Conservation (phyloP, 2,888 invertebrate species). For the Plagodis pulveraria region DNA sequence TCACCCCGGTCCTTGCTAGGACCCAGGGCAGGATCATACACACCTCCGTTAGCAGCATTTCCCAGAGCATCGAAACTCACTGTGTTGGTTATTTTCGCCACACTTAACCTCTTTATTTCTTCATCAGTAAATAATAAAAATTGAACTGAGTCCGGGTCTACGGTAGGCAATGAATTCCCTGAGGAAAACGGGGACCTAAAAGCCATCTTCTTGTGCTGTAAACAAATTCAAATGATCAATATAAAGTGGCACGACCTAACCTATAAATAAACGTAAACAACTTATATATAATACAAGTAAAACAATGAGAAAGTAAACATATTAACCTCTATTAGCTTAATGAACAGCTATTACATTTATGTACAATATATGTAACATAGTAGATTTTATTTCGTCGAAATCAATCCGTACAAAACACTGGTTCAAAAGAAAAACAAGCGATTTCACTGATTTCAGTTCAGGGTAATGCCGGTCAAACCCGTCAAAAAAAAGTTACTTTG, state of each 20-base stretch:
- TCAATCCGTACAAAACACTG: no score
- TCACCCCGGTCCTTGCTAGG: conserved; percentile 87
- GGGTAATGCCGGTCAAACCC: no score
- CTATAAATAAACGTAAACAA: conserved; percentile 1
- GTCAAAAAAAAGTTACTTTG: no score
- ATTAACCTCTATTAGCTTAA: no score
- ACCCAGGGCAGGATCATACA: conserved; percentile 94
- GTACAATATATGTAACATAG: no score
- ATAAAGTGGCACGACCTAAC: conserved; percentile 42
- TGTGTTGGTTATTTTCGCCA: conserved; percentile 91
- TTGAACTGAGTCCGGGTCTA: conserved; percentile 74
- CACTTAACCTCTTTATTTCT: conserved; percentile 92
- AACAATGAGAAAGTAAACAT: no score
- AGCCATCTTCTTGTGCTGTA: conserved; percentile 62
- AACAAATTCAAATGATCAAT: conserved; percentile 29
- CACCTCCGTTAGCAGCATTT: conserved; percentile 93
- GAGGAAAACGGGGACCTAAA: conserved; percentile 58
- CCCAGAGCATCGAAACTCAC: conserved; percentile 92
- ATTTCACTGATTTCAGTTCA: no score
- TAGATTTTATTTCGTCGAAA: no score
- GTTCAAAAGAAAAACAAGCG: no score
- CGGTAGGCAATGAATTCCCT: conserved; percentile 58
- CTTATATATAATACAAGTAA: no score
- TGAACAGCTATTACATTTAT: no score
- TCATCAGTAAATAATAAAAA: conserved; percentile 91